phyloP scores from a whole-genome alignment of 1,140 invertebrate species.

The Agrypnia vestita region DNA sequence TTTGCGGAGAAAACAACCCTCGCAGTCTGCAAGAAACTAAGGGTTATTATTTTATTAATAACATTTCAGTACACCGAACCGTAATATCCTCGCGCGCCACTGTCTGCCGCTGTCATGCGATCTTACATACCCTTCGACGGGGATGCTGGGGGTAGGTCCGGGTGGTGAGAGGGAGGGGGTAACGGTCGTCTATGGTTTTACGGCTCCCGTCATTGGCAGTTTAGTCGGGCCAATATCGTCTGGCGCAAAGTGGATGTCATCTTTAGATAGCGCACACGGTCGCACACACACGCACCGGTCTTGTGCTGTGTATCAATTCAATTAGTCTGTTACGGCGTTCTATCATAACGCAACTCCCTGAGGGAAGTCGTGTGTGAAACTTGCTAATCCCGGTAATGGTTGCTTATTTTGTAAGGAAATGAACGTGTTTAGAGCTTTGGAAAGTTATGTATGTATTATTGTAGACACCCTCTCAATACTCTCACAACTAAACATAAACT shows the following conservation, averaged over 20 bases:
- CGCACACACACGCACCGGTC: background rate
- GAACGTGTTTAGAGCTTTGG: no score
- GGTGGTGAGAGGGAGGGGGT: background rate
- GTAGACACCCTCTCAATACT: no score
- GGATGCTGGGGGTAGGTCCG: background rate
- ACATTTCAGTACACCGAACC: background rate
- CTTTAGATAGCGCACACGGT: conserved; percentile 16
- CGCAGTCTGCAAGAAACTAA: no score
- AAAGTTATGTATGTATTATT: no score
- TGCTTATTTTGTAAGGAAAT: no score
- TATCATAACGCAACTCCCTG: no score
- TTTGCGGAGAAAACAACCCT: no score
- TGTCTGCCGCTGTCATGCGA: conserved; percentile 12
- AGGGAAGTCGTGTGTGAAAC: no score
- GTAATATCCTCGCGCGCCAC: background rate
- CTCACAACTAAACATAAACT: no score
- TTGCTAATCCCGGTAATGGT: no score
- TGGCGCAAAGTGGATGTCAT: conserved; percentile 42
- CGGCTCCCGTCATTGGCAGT: conserved; percentile 40
- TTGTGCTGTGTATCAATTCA: no score
- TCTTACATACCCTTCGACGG: background rate
- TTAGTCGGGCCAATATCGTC: conserved; percentile 30
- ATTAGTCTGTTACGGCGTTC: no score
- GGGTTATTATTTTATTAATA: background rate
- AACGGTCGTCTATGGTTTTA: conserved; percentile 35